Conservation (phyloP, 1,140 invertebrate genomes). For the Caligus rogercresseyi region DNA sequence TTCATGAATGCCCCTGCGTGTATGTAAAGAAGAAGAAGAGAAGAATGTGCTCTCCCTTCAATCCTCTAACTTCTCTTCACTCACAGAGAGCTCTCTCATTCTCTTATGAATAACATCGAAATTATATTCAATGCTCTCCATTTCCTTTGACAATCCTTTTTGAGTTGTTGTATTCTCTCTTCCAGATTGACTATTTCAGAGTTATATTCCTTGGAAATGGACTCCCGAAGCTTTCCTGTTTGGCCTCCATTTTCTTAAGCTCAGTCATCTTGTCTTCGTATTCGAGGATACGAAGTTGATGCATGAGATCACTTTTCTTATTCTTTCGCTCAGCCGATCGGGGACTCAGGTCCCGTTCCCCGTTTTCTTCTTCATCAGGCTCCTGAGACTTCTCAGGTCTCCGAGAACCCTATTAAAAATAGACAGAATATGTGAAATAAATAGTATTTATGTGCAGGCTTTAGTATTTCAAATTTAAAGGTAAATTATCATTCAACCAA, state of each 20-base stretch:
- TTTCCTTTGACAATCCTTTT: not conserved
- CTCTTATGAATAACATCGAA: not conserved
- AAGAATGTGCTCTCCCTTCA: not conserved
- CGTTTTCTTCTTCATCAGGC: too few species aligned
- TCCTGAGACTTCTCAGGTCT: too few species aligned
- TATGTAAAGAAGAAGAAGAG: not conserved
- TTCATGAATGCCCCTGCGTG: not conserved
- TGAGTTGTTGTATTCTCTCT: not conserved
- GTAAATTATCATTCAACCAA: too few species aligned
- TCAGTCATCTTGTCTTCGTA: not conserved
- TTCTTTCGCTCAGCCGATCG: not conserved
- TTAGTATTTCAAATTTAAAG: too few species aligned
- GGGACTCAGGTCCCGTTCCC: not conserved
- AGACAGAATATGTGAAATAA: too few species aligned
- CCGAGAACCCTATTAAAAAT: too few species aligned
- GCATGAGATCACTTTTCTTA: not conserved
- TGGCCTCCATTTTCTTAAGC: not conserved
- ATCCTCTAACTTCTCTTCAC: not conserved
- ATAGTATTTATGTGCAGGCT: too few species aligned
- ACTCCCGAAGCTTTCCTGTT: not conserved
- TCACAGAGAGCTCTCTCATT: not conserved
- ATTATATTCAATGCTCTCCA: not conserved
- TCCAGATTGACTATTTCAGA: not conserved
- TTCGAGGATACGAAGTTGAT: not conserved
- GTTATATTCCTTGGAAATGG: not conserved